phyloP scores from a whole-genome alignment of 2,888 invertebrate species.

The Cephus pulcher region DNA sequence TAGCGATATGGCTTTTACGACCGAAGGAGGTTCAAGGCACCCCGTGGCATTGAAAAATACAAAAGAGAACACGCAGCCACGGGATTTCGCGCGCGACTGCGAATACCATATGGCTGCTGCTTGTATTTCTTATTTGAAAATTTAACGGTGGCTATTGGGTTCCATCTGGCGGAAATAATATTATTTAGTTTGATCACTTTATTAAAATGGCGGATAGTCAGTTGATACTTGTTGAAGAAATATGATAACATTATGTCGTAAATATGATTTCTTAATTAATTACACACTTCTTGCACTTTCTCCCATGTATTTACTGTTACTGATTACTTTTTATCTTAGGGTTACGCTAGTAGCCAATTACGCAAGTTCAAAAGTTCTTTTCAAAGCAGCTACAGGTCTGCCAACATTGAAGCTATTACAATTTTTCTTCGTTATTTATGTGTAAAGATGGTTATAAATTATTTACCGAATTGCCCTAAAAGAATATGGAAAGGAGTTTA shows the following conservation, averaged over 20 bases:
- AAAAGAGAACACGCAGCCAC: constrained; percentile 29
- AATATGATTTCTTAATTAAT: background rate
- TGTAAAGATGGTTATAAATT: background rate
- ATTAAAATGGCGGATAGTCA: background rate
- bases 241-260: background rate
- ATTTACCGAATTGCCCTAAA: background rate
- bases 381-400: background rate
- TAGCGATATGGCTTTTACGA: background rate
- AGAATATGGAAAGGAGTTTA: background rate
- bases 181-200: background rate
- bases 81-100: constrained; percentile 36
- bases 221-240: background rate
- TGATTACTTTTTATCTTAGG: background rate
- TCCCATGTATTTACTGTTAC: background rate
- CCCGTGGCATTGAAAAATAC: constrained; percentile 26
- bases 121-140: background rate
- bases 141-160: background rate
- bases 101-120: background rate
- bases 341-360: background rate
- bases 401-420: background rate
- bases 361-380: background rate
- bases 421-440: background rate
- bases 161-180: background rate
- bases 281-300: background rate
- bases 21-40: constrained; percentile 39